These are phyloP conservation scores for Steinernema hermaphroditum DNA, from an alignment of 2,888 invertebrate species.

Conservation along the genomic window DNA sequence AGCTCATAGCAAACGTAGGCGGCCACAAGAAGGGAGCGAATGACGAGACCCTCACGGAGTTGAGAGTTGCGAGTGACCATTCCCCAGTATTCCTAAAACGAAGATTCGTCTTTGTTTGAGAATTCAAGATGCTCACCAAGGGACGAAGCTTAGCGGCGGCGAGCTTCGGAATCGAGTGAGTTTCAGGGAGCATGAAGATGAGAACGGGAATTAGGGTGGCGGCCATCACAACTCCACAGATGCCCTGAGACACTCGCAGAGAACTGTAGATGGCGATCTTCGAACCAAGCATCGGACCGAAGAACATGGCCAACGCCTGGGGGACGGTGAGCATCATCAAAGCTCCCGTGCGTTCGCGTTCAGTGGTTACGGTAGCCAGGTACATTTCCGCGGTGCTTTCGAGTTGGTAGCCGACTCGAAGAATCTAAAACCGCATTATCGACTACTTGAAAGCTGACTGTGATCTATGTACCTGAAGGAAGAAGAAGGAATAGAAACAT, in stretches of 20 bases:
- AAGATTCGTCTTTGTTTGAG: neutral
- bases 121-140: conserved; percentile 43
- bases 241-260: conserved; percentile 52
- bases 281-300: conserved; percentile 59
- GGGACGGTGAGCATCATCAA: conserved; percentile 63
- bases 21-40: conserved; percentile 61
- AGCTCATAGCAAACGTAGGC: conserved; percentile 66
- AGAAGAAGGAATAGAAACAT: conserved; percentile 61
- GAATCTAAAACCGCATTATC: conserved; percentile 46
- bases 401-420: conserved; percentile 65
- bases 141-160: conserved; percentile 64
- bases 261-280: conserved; percentile 64
- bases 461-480: conserved; percentile 52
- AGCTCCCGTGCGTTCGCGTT: conserved; percentile 63
- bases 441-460: neutral
- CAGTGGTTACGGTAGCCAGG: conserved; percentile 65
- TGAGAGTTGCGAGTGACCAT: conserved; percentile 59
- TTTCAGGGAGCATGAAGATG: conserved; percentile 61
- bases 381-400: conserved; percentile 66
- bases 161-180: conserved; percentile 64
- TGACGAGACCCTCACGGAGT: conserved; percentile 58
- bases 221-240: conserved; percentile 57
- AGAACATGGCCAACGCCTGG: conserved; percentile 46
- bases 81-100: conserved; percentile 58
- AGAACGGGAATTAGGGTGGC: conserved; percentile 58